phyloP scores from a whole-genome alignment of 2,113 vertebrate species.

The Gracilinanus agilis region DNA sequence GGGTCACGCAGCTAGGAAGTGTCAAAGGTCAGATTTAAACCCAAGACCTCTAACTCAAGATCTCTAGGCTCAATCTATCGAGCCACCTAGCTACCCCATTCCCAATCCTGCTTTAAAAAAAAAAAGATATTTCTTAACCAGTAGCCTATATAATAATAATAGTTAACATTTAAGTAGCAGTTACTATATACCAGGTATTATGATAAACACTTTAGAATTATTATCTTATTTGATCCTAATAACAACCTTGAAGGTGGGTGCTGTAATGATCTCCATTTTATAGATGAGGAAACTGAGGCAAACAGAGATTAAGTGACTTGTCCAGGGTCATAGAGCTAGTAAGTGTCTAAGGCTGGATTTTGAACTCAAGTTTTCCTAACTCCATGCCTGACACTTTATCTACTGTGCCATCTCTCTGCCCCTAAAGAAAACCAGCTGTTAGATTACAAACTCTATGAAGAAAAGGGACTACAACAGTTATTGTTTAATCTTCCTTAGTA shows the following conservation, averaged over 20 bases:
- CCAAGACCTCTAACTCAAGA: too few species aligned
- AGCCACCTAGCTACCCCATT: too few species aligned
- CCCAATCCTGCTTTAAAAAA: too few species aligned
- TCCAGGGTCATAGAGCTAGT: neutral
- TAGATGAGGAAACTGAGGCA: neutral
- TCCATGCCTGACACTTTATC: neutral
- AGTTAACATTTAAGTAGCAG: neutral
- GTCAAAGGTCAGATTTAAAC: too few species aligned
- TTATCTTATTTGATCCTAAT: neutral
- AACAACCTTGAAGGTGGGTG: neutral
- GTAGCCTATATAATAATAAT: neutral
- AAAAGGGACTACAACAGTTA: too few species aligned
- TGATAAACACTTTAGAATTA: neutral
- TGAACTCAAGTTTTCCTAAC: neutral
- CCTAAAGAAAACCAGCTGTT: too few species aligned
- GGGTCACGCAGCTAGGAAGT: too few species aligned
- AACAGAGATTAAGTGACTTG: neutral
- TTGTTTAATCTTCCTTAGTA: too few species aligned
- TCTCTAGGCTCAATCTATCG: too few species aligned
- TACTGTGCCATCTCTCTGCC: too few species aligned
- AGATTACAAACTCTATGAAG: neutral
- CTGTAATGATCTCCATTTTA: too few species aligned
- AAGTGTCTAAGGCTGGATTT: too few species aligned
- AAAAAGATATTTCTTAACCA: neutral
- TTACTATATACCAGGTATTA: neutral